phyloP scores from a whole-genome alignment of 2,888 invertebrate species.

The Agrilus cyanescens region DNA sequence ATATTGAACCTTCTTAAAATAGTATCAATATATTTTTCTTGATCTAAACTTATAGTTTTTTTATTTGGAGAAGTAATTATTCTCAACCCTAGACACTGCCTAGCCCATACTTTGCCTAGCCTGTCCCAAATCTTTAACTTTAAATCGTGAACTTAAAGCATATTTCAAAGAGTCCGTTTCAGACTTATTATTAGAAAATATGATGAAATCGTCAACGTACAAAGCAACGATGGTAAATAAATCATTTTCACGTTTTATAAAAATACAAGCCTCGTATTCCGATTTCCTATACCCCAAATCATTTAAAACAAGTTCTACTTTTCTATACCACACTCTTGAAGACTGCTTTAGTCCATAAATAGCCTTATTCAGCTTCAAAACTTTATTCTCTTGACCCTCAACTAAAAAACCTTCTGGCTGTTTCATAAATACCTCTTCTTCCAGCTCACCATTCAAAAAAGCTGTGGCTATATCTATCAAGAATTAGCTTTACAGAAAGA shows the following conservation, averaged over 20 bases:
- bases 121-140: too few species aligned
- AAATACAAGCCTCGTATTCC: slow-evolving; percentile 6
- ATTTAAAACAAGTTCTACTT: slow-evolving; percentile 4
- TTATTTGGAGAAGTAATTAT: slow-evolving; percentile 10
- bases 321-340: slow-evolving; percentile 4
- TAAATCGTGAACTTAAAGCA: slow-evolving; percentile 8
- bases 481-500: slow-evolving; percentile 9
- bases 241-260: slow-evolving; percentile 2
- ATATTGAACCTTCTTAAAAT: neutral
- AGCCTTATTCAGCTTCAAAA: slow-evolving; percentile 5
- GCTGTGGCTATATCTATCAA: slow-evolving; percentile 18
- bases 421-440: slow-evolving; percentile 1
- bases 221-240: slow-evolving; percentile 1
- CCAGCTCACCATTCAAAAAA: slow-evolving; percentile 15
- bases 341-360: slow-evolving; percentile 8
- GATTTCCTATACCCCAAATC: slow-evolving; percentile 8
- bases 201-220: slow-evolving; percentile 7
- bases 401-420: slow-evolving; percentile 5
- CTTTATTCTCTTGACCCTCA: neutral
- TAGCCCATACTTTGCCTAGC: too few species aligned
- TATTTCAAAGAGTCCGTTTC: slow-evolving; percentile 7
- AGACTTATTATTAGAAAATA: slow-evolving; percentile 4
- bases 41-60: neutral
- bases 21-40: neutral
- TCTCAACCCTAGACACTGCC: slow-evolving; percentile 16